These are phyloP conservation scores for Spinus pinus DNA, from an alignment of 2,797 vertebrate species.

Conservation along the genomic window DNA sequence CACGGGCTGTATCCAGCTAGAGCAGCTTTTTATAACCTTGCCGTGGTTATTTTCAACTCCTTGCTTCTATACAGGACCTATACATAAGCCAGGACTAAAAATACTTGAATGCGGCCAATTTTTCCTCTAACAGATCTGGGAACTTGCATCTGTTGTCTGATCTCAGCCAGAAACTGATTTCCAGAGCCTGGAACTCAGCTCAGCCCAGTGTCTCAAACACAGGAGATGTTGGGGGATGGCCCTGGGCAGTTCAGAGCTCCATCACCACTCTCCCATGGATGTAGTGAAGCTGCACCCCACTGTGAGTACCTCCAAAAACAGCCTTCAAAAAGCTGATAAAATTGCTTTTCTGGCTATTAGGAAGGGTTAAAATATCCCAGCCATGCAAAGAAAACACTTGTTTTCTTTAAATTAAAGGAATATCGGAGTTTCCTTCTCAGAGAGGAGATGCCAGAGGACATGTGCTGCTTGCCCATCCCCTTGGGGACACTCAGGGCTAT, in stretches of 20 bases:
- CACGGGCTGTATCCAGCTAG: background rate
- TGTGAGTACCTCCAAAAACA: background rate
- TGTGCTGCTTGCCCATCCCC: background rate
- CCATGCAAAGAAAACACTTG: background rate
- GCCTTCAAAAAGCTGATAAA: background rate
- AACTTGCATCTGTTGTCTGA: background rate
- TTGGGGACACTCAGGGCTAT: background rate
- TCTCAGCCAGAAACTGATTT: background rate
- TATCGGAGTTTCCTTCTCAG: background rate
- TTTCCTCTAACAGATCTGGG: background rate
- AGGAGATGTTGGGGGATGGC: background rate
- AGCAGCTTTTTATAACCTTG: background rate
- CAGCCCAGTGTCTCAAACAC: background rate
- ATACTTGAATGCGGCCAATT: background rate
- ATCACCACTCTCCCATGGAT: background rate
- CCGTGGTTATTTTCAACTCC: background rate
- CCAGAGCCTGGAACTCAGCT: background rate
- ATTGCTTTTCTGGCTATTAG: background rate
- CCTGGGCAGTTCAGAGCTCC: background rate
- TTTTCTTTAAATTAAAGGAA: background rate
- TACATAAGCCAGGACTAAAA: background rate
- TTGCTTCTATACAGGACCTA: background rate
- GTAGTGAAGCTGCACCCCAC: fast-evolving
- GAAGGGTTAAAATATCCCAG: background rate
- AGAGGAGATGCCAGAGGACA: background rate